These are phyloP conservation scores for Corythornis leucogaster DNA, from an alignment of 2,797 vertebrate genomes.

Conservation along the genomic window DNA sequence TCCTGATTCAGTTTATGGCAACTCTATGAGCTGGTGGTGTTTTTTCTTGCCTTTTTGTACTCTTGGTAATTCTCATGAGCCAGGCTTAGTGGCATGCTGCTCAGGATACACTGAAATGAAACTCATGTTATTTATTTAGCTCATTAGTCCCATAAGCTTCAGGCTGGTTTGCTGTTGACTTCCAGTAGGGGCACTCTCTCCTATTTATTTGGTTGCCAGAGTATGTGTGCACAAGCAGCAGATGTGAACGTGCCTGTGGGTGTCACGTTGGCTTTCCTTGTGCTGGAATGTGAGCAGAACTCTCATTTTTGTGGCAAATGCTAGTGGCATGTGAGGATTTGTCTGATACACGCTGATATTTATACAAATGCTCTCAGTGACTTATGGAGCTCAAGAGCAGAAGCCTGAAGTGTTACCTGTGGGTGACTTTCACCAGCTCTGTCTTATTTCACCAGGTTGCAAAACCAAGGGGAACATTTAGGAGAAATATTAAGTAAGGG, in stretches of 20 bases:
- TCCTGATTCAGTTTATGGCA: neutral
- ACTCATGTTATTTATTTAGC: rapidly evolving
- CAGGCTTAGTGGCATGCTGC: neutral
- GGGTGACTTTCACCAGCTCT: neutral
- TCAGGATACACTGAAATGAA: neutral
- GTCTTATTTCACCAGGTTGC: neutral
- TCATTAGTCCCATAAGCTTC: neutral
- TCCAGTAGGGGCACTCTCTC: neutral
- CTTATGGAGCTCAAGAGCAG: neutral
- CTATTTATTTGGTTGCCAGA: neutral
- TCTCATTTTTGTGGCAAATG: neutral
- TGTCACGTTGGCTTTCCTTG: neutral
- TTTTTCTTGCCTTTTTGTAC: neutral
- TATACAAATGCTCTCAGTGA: rapidly evolving
- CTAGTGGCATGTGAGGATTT: neutral
- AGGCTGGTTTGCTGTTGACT: neutral
- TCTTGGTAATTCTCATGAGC: neutral
- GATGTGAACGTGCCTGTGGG: neutral
- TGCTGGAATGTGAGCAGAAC: neutral
- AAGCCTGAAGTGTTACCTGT: neutral
- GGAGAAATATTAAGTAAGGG: neutral
- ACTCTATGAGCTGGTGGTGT: neutral
- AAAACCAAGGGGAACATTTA: neutral
- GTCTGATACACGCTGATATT: neutral
- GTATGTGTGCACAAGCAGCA: neutral